These are phyloP conservation scores for Ochropleura leucogaster DNA, from an alignment of 2,888 invertebrate species.

Conservation along the genomic window DNA sequence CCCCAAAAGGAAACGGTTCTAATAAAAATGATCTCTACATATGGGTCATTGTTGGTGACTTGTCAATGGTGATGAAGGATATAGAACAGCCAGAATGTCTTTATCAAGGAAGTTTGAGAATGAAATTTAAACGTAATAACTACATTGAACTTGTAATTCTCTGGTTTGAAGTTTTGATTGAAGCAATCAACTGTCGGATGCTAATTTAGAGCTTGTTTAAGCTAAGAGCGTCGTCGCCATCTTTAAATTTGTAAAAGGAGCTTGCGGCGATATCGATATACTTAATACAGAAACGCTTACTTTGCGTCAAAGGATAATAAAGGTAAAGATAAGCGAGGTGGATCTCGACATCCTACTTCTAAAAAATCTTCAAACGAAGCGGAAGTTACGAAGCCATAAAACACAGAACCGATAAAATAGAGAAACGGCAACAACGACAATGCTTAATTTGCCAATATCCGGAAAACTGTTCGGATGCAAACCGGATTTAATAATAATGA, in stretches of 20 bases:
- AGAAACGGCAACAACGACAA: constrained; percentile 12
- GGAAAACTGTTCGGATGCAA: constrained; percentile 24
- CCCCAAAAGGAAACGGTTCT: constrained; percentile 24
- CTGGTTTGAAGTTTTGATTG: constrained; percentile 4
- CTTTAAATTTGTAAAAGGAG: constrained; percentile 29
- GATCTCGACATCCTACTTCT: constrained; percentile 26
- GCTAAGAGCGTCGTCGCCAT: constrained; percentile 22
- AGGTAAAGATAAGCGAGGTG: constrained; percentile 35
- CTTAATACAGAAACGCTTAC: constrained; percentile 28
- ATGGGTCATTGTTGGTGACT: constrained; percentile 20
- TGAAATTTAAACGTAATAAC: neutral
- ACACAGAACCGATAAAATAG: constrained; percentile 10
- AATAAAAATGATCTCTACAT: constrained; percentile 32
- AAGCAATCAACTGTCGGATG: constrained; percentile 27
- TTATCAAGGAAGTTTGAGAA: constrained; percentile 15
- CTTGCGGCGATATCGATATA: constrained; percentile 27
- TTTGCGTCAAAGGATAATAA: constrained; percentile 22
- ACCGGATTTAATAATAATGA: constrained; percentile 46
- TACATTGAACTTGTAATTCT: constrained; percentile 4
- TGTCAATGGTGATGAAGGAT: neutral
- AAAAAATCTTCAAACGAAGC: constrained; percentile 24
- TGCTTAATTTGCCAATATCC: constrained; percentile 19
- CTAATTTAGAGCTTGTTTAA: constrained; percentile 27
- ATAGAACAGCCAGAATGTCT: neutral
- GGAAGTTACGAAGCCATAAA: constrained; percentile 23